Base-by-base conservation (phyloP, 2,797 vertebrate genomes). In the Gobio occitaniae region DNA sequence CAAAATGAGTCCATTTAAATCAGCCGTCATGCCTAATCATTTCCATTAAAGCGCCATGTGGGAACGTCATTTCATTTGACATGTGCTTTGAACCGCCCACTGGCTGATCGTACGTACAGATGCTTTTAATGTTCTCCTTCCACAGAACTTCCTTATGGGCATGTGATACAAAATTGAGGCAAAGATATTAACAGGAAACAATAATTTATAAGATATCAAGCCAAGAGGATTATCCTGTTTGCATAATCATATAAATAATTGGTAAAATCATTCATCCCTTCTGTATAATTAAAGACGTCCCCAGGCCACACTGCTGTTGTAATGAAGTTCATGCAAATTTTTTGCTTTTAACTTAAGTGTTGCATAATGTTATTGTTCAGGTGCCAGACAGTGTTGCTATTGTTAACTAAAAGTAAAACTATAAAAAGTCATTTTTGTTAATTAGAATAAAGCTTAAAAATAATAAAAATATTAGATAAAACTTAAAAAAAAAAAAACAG, bases 161-260 rank as follows among this genome's bases (percentile, higher is more conserved):
- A 3, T 77, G 32, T 77, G 52, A 78, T 50, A 65, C 68, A 75
- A 77, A 77, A 50, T 56, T 70, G 61, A 6, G 32, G 61, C 79
- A 61, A 48, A 38, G 15, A 79, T 83, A 72, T 56, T 80, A 70
- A 78, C 44, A 65, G 74, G 25, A 86, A 86, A 65, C n/a, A 3
- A 48, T 79, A 13, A 65, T 72, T 79, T 71, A 77, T 74, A 70
- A 29, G 78, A 25, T 54, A 66, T 88, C 78, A 52, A 25, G 78
- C 36, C 41, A 47, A 87, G 50, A 71, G 83, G 50, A 83, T 72
- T 36, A 71, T 44, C 56, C 36, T 80, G 84, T 87, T 85, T 80
- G 38, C 66, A 65, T 70, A 54, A 77, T 69, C 79, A 36, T 59
- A 88, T 87, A 89, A 90, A 91, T 90, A 91, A 92, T 90, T 90